These are phyloP conservation scores for Hirtodrosophila alboralis DNA, from an alignment of 2,888 invertebrate species.

Conservation along the genomic window DNA sequence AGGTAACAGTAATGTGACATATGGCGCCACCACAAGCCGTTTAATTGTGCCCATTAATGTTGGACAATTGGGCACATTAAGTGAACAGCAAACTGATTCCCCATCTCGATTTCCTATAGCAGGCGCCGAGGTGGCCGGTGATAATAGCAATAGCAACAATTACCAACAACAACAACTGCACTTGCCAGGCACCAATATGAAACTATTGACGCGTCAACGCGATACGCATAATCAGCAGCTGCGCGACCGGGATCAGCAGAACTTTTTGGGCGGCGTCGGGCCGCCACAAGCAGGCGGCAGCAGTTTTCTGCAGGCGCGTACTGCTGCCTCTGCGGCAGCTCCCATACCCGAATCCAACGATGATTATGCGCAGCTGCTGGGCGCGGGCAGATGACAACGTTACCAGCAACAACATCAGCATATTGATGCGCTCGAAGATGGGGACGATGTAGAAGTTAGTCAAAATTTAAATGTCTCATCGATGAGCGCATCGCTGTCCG, in stretches of 20 bases:
- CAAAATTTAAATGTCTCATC: slow-evolving; percentile 75
- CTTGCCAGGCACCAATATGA: slow-evolving; percentile 55
- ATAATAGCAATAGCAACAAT: slow-evolving; percentile 69
- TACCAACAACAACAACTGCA: slow-evolving; percentile 79
- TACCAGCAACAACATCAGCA: slow-evolving; percentile 61
- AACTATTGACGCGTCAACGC: slow-evolving; percentile 62
- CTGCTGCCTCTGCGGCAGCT: slow-evolving; percentile 61
- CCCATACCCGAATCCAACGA: slow-evolving; percentile 80
- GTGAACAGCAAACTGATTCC: slow-evolving; percentile 59
- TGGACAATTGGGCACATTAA: slow-evolving; percentile 47
- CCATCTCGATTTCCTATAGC: slow-evolving; percentile 71
- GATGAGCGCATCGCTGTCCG: slow-evolving; percentile 77
- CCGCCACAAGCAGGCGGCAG: slow-evolving; percentile 59
- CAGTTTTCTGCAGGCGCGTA: slow-evolving; percentile 75
- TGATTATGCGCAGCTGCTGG: slow-evolving; percentile 76
- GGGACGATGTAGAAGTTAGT: slow-evolving; percentile 71
- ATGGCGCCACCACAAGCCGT: slow-evolving; percentile 66
- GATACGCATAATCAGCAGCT: slow-evolving; percentile 70
- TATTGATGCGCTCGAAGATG: slow-evolving; percentile 57
- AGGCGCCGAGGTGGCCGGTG: slow-evolving; percentile 46
- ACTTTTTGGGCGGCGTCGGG: slow-evolving; percentile 60
- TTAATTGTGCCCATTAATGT: slow-evolving; percentile 57
- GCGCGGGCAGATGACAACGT: slow-evolving; percentile 81
- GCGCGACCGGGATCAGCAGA: slow-evolving; percentile 62
- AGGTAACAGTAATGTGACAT: slow-evolving; percentile 50